These are phyloP conservation scores for Phoxinus dragarum DNA, from an alignment of 2,797 vertebrate genomes.

Conservation along the genomic window DNA sequence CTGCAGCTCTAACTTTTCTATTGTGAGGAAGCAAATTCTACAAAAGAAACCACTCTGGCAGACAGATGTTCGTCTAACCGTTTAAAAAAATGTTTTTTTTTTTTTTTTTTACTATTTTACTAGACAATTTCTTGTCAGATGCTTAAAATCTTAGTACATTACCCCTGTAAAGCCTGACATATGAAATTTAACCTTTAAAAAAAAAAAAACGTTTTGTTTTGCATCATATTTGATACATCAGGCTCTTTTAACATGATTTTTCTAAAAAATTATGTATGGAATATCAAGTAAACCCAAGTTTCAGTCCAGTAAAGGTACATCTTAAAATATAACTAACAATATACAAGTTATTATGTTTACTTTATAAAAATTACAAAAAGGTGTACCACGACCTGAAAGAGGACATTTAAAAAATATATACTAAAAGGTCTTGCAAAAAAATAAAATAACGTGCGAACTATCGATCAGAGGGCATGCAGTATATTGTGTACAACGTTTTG, in stretches of 20 bases:
- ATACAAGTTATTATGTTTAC: no score
- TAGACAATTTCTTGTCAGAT: background rate
- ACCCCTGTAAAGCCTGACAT: background rate
- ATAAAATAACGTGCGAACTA: no score
- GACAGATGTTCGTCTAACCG: background rate
- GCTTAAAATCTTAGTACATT: background rate
- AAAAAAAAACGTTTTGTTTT: background rate
- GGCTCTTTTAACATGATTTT: background rate
- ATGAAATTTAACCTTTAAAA: no score
- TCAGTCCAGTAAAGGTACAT: background rate
- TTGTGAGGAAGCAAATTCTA: conserved; percentile 28
- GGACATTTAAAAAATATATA: no score
- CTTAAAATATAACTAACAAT: background rate
- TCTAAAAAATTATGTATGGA: background rate
- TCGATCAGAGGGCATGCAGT: background rate
- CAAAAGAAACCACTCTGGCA: background rate
- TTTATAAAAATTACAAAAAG: no score
- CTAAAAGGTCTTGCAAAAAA: no score
- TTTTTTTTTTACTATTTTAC: background rate
- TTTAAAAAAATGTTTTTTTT: background rate
- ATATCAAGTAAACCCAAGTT: background rate
- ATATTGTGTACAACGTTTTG: background rate
- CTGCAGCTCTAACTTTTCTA: conserved; percentile 66
- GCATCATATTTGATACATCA: background rate
- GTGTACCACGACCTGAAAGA: no score